Evolutionary conservation across 2,888 invertebrate genomes (phyloP), one percentile per base, ranked within the genome.

Genomic region (Notodonta ziczac): DNA sequence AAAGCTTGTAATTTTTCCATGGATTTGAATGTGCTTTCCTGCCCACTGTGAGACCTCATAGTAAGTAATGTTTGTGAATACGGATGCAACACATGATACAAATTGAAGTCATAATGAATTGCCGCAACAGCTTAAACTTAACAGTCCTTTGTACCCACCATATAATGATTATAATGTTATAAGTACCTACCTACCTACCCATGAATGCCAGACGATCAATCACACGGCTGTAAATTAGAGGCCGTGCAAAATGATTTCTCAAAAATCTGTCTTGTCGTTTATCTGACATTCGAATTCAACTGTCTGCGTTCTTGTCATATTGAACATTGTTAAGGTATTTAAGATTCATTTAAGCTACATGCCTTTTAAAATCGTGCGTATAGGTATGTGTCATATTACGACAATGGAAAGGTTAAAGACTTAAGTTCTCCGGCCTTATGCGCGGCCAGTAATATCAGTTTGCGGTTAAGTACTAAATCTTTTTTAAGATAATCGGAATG

Each of bases 381-480:
- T 7, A 48, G 14, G 14, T 50, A 50, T 12, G 44, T 44, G 44
- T 44, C 44, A 16, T 50, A 50, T 50, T 16, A 16, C n/a, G 50
- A 50, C 16, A 50, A 10, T 50, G 8, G 16, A 16, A 50, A 50
- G 50, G 50, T 50, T 16, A 48, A n/a, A 48, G 48, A n/a, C n/a
- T 48, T 6, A 50, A 16, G 50, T 50, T 16, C 9, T 50, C 16
- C 9, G 32, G 32, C 13, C 13, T 52, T 32, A 52, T 52, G 52
- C 32, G 13, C 52, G 51, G 16, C 3, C 8, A 24, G 24, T 52
- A 52, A 52, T 24, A 52, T 32, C 12, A 52, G 12, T 52, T 52
- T 32, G 13, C 52, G 52, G 52, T 52, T 52, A 7, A 52, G 13
- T 54, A 9, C 52, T 52, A 32, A 52, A 52, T 52, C 32, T 35